phyloP scores from a whole-genome alignment of 2,888 invertebrate species.

The Abrostola tripartita region DNA sequence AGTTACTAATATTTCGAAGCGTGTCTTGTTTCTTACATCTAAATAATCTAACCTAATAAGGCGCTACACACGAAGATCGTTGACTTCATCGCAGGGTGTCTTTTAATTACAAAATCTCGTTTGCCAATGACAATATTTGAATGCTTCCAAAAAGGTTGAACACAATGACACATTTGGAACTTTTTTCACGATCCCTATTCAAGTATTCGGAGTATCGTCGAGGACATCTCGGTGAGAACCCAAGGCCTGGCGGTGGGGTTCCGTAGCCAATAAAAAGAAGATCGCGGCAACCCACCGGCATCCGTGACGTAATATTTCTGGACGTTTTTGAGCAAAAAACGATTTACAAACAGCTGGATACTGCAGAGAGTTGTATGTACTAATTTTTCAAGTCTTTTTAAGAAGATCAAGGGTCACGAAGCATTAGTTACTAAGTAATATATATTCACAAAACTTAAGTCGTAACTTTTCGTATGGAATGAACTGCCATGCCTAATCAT shows the following conservation, averaged over 20 bases:
- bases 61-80: conserved; percentile 31
- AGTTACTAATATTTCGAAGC: neutral
- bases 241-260: conserved; percentile 81
- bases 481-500: neutral
- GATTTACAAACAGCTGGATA: conserved; percentile 63
- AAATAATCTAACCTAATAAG: conserved; percentile 31
- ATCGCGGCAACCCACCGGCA: conserved; percentile 59
- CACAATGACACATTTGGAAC: conserved; percentile 64
- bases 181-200: conserved; percentile 67
- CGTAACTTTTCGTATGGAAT: neutral
- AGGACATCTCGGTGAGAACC: conserved; percentile 70
- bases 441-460: conserved; percentile 13
- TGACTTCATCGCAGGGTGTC: conserved; percentile 43
- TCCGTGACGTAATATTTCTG: conserved; percentile 79
- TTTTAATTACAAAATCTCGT: conserved; percentile 52
- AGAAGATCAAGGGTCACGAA: conserved; percentile 2
- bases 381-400: conserved; percentile 49
- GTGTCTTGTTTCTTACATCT: conserved; percentile 1
- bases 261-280: conserved; percentile 71
- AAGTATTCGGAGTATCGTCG: conserved; percentile 69
- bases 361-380: conserved; percentile 58
- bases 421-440: conserved; percentile 25
- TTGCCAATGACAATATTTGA: conserved; percentile 55
- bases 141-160: conserved; percentile 56
- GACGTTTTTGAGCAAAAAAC: conserved; percentile 68